Base-by-base conservation (phyloP, 2,888 invertebrate species). In the Pristionchus fissidentatus region DNA sequence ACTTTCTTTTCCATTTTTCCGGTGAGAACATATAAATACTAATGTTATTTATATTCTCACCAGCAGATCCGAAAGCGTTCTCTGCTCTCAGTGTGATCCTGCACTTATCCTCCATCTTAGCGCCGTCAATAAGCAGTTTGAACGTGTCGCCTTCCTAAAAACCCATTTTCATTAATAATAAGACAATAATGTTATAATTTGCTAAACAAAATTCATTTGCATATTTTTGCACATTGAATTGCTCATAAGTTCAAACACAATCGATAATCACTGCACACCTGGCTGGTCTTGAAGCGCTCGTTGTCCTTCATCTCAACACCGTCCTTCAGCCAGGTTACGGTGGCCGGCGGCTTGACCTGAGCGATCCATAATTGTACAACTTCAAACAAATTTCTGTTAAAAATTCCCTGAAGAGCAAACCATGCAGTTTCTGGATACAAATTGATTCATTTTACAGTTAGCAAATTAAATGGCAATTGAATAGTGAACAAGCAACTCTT, bases 251-350 rank as follows among this genome's bases (percentile, higher is more conserved):
- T n/a, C n/a, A n/a, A n/a, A n/a, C n/a, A n/a, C n/a, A n/a, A n/a
- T n/a, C n/a, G n/a, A n/a, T n/a, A n/a, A n/a, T 52, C 26, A 19
- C 4, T 3, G 1, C 57, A n/a, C 4, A 79, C 79, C 57, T 81
- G 81, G 32, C 41, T 83, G 35, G 73, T 66, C 52, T 66, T 73
- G 83, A 70, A 43, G 3, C 83, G 32, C 19, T 84, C 84, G n/a
- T 62, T 66, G 3, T 79, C 75, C 41, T 85, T 84, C 62, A 92
- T 49, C 70, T 88, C 88, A 38, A 85, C 85, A 3, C 90, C 91
- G 93, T 98, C 97, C 93, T 96, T 96, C 93, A 95, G 96, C 97
- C 97, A 98, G 93, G 96, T 96, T 87, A 98, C 95, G 86, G 96
- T 96, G 0, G 98, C 97, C 90, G 95, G 95, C 0, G 98, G 98